Percentiles rank a stretch among this genome's conserved stretches.
Conservation (phyloP, 2,797 vertebrate species). For the Margarornis squamiger region DNA sequence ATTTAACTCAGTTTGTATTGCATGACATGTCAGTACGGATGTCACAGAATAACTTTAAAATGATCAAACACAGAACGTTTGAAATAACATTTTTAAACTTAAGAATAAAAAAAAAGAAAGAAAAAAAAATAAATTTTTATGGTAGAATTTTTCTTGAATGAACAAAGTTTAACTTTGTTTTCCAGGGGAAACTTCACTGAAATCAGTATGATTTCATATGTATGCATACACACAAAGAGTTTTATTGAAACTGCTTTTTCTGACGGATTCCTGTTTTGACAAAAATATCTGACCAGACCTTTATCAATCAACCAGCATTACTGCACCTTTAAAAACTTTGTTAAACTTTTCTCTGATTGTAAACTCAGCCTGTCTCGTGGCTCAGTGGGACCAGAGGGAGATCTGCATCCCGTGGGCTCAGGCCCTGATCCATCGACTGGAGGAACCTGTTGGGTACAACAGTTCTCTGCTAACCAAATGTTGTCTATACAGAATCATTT, state of each 20-base stretch:
- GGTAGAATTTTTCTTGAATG: conserved; percentile 42
- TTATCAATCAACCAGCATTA: conserved; percentile 23
- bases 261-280: not conserved
- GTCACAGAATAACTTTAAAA: not conserved
- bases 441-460: not conserved
- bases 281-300: conserved; percentile 9
- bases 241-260: conserved; percentile 23
- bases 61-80: not conserved
- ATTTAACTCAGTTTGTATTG: not conserved
- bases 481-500: not conserved
- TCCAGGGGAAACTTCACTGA: conserved; percentile 41
- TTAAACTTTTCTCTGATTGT: not conserved
- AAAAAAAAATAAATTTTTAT: not conserved
- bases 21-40: not conserved
- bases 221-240: not conserved
- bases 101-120: not conserved
- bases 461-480: not conserved
- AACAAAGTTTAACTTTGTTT: conserved; percentile 62
- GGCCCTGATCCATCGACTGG: not conserved
- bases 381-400: conserved; percentile 12
- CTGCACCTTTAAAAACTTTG: conserved; percentile 32
- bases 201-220: conserved; percentile 42
- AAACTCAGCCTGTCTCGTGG: conserved; percentile 9
- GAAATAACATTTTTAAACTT: conserved; percentile 7
- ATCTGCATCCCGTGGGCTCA: not conserved